Base-by-base conservation (phyloP, 2,888 invertebrate species). In the Drosophila setosimentum region DNA sequence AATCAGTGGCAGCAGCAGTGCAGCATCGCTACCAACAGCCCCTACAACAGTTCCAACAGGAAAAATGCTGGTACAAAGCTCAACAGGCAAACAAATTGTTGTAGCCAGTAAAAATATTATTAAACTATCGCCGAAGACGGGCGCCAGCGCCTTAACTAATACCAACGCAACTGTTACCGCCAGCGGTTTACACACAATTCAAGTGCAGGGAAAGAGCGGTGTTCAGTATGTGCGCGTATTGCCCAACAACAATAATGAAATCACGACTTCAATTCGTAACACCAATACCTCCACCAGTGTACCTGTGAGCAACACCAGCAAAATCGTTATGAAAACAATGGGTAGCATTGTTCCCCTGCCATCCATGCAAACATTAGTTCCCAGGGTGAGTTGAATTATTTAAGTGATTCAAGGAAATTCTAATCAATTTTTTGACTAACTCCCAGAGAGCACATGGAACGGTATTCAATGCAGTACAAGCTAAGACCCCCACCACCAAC, bases 151-250 rank as follows among this genome's bases (percentile, higher is more conserved):
- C 10, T 49, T 45, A n/a, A 10, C 54, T 18, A 48, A 53, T 3
- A 30, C 82, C 2, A 61, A 60, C 30, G 54, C 50, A 45, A 16
- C 16, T 45, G 24, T 16, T 16, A 21, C 57, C 18, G 75, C 89
- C 45, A 62, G 65, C 45, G 67, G 79, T 2, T n/a, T 93, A 33
- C 92, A 93, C 66, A 82, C 93, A 0, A 88, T 93, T 53, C 92
- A 93, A 73, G 68, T 93, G 35, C 76, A 92, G 0, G 92, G 92
- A 40, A 92, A 94, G 60, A 63, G 81, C 70, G 92, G 93, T 3
- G 94, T 96, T 70, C 96, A 96, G 86, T 96, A 95, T 90, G 95
- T 96, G n/a, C 94, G 96, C 77, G 94, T 96, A 48, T 94, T 96
- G 24, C 94, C 94, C 21, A 87, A 62, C 45, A 81, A 58, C 33